Conservation (phyloP, 2,888 invertebrate genomes). For the Parascotia fuliginaria region DNA sequence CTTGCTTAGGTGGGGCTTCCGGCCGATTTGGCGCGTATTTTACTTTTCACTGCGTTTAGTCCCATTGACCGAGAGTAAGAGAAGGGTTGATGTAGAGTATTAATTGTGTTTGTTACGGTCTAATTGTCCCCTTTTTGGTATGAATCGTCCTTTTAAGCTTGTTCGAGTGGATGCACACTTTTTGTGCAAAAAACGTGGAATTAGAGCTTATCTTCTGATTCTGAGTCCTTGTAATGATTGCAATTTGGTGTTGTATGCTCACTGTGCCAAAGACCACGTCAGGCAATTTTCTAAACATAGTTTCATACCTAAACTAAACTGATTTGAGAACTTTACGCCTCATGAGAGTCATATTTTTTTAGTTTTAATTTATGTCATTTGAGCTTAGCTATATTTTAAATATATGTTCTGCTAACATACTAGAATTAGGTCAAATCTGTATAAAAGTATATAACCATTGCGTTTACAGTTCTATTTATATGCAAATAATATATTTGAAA, state of each 20-base stretch:
- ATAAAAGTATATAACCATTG: too few relatives aligned
- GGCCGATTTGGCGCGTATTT: constrained; percentile 48
- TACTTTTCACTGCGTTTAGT: constrained; percentile 51
- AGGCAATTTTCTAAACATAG: too few relatives aligned
- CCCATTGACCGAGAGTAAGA: constrained; percentile 38
- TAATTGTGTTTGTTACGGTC: constrained; percentile 47
- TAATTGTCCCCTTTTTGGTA: constrained; percentile 43
- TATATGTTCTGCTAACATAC: too few relatives aligned
- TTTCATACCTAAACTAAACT: too few relatives aligned
- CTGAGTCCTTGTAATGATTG: neutral
- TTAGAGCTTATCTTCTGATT: constrained; percentile 1
- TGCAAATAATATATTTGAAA: too few relatives aligned
- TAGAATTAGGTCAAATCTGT: too few relatives aligned
- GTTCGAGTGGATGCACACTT: constrained; percentile 27
- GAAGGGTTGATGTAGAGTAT: constrained; percentile 42
- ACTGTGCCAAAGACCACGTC: too few relatives aligned
- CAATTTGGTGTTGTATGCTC: neutral
- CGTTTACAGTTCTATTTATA: too few relatives aligned
- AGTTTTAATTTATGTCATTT: too few relatives aligned
- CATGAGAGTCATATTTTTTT: too few relatives aligned
- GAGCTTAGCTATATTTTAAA: too few relatives aligned
- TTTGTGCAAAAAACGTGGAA: constrained; percentile 12
- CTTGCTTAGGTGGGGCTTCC: constrained; percentile 48
- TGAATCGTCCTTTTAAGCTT: constrained; percentile 34
- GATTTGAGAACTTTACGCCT: too few relatives aligned